Evolutionary conservation across 2,797 vertebrate genomes (phyloP), one percentile per base, ranked within the genome.

Genomic region (Heteromormyrus szaboi): DNA sequence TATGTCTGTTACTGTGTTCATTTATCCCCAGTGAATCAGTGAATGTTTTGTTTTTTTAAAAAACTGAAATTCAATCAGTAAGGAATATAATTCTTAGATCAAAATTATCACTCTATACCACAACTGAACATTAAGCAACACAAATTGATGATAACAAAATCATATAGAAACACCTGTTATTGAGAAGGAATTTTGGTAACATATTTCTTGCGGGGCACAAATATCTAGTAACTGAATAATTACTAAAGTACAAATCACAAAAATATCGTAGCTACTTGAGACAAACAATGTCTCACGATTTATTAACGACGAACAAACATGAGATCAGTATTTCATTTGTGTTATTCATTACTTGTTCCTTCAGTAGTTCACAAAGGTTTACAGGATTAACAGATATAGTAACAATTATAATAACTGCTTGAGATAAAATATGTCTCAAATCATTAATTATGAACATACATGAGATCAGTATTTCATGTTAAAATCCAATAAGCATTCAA

Each of bases 31-130:
- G 83, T 84, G 41, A 51, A 8, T 14, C 7, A 50, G 41, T 25
- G 44, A 48, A 51, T 84, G 81, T 84, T 84, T 68, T 59, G n/a
- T 22, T 59, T 59, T 56, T 19, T 12, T 9, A 46, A 81, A 22
- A 54, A 88, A 84, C 22, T 62, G 88, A 46, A 68, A 85, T 46
- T 79, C 54, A 68, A 9, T 33, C 44, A 4, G 46, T 22, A 83
- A 65, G 54, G 59, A 85, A 89, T 85, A 68, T 68, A 50, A 85
- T 65, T 84, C 76, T 83, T 48, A n/a, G 17, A 48, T 83, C 37
- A 44, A 37, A 83, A 48, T 46, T 8, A 19, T 44, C n/a, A 83
- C 33, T 48, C 14, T 9, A 72, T 72, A 72, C 68, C 37, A 19
- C 8, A 48, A 41, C 41, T 83, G 76, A 83, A 44, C 37, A 44